These are phyloP conservation scores for Porites divaricata DNA, from an alignment of 92 coral and sea anemone species.

Conservation along the genomic window DNA sequence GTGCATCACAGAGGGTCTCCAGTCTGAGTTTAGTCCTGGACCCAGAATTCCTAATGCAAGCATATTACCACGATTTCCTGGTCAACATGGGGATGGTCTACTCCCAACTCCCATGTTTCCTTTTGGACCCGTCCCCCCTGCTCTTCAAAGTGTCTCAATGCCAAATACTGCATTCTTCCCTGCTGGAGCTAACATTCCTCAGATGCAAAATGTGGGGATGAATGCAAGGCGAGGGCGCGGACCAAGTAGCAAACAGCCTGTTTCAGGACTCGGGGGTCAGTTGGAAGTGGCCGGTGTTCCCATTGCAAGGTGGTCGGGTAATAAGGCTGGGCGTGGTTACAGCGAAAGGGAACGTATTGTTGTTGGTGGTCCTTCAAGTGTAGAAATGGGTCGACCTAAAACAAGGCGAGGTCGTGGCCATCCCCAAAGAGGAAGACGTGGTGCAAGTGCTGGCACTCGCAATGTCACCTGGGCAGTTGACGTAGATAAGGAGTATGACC, in stretches of 20 bases:
- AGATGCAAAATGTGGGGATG: constrained; percentile 54
- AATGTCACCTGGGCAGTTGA: constrained; percentile 97
- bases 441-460: constrained; percentile 72
- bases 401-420: constrained; percentile 66
- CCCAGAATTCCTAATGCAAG: constrained; percentile 52
- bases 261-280: constrained; percentile 97
- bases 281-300: constrained; percentile 98
- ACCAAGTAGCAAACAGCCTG: constrained; percentile 88
- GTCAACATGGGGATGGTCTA: constrained; percentile 81
- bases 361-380: constrained; percentile 96
- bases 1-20: constrained; percentile 95
- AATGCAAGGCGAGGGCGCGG: constrained; percentile 89
- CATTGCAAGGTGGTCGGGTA: constrained; percentile 93
- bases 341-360: constrained; percentile 87
- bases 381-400: constrained; percentile 77
- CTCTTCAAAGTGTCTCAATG: constrained; percentile 75
- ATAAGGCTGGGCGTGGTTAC: constrained; percentile 98
- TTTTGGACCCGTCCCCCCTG: constrained; percentile 80
- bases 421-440: constrained; percentile 68
- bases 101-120: constrained; percentile 80
- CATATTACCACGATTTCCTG: constrained; percentile 59
- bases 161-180: constrained; percentile 75
- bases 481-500: constrained; percentile 91
- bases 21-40: constrained; percentile 66
- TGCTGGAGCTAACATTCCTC: constrained; percentile 87